Evolutionary conservation across 1,140 invertebrate genomes (phyloP).

Genomic region (Drosophila lacteicornis): DNA sequence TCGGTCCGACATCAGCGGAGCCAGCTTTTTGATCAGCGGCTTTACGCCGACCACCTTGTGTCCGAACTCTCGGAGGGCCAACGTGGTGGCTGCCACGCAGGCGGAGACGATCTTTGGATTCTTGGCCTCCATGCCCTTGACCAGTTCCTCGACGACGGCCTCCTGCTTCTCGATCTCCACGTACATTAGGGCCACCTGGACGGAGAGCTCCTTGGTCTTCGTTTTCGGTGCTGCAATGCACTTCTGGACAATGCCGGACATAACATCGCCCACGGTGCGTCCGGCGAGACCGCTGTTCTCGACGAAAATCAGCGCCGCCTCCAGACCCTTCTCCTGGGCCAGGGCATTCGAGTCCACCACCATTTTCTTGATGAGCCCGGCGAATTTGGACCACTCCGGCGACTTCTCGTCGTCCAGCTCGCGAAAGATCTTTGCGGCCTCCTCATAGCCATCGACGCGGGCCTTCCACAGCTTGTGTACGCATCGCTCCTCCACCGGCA

Average conservation of each 20-base stretch:
- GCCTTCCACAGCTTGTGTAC: constrained; percentile 98
- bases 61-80: constrained; percentile 95
- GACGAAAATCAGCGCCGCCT: constrained; percentile 94
- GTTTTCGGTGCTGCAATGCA: constrained; percentile 95
- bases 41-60: constrained; percentile 96
- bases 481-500: constrained; percentile 95
- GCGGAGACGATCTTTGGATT: constrained; percentile 97
- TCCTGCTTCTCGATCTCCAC: constrained; percentile 98
- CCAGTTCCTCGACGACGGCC: constrained; percentile 94
- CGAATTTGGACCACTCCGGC: constrained; percentile 96
- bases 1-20: constrained; percentile 93
- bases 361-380: constrained; percentile 97
- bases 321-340: constrained; percentile 98
- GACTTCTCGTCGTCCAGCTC: constrained; percentile 96
- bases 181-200: constrained; percentile 96
- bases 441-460: constrained; percentile 96
- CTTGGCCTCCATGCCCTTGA: constrained; percentile 97
- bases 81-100: constrained; percentile 91
- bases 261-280: constrained; percentile 95
- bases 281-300: constrained; percentile 94
- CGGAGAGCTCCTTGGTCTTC: constrained; percentile 95
- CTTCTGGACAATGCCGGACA: constrained; percentile 95
- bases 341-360: constrained; percentile 97
- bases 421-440: constrained; percentile 94
- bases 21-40: constrained; percentile 94